Conservation (phyloP, 2,888 invertebrate species). For the Habroteleia sp. region DNA sequence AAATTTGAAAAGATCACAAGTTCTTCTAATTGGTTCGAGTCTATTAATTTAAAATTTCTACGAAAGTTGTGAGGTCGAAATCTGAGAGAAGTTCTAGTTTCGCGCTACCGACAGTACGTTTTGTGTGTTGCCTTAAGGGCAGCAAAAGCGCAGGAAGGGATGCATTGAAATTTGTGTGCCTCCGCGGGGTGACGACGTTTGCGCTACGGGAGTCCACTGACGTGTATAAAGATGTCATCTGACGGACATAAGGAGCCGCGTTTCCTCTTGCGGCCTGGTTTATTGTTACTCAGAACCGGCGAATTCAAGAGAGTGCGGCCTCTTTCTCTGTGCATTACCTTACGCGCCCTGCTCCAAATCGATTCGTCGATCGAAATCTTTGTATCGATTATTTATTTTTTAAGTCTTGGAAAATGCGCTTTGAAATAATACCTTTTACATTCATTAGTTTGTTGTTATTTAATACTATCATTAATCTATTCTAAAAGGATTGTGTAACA, state of each 20-base stretch:
- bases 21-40: slow-evolving; percentile 33
- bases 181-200: slow-evolving; percentile 79
- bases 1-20: slow-evolving; percentile 4
- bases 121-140: slow-evolving; percentile 12
- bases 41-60: slow-evolving; percentile 40
- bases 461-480: no score
- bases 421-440: no score
- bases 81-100: background rate
- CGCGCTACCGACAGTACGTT: slow-evolving; percentile 40
- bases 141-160: slow-evolving; percentile 37
- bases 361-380: slow-evolving; percentile 43
- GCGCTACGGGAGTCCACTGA: slow-evolving; percentile 73
- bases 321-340: slow-evolving; percentile 44
- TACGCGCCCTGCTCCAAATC: slow-evolving; percentile 36
- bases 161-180: slow-evolving; percentile 75
- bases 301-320: slow-evolving; percentile 40
- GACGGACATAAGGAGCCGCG: slow-evolving; percentile 68
- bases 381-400: slow-evolving; percentile 53
- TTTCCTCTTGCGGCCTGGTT: slow-evolving; percentile 63
- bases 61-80: slow-evolving; percentile 29
- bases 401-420: slow-evolving; percentile 25
- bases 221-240: slow-evolving; percentile 77
- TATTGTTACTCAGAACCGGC: slow-evolving; percentile 53
- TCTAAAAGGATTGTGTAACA: no score
- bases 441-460: no score